Base-by-base conservation (phyloP, 64 coral and sea anemone genomes). In the Exaiptasia diaphana region DNA sequence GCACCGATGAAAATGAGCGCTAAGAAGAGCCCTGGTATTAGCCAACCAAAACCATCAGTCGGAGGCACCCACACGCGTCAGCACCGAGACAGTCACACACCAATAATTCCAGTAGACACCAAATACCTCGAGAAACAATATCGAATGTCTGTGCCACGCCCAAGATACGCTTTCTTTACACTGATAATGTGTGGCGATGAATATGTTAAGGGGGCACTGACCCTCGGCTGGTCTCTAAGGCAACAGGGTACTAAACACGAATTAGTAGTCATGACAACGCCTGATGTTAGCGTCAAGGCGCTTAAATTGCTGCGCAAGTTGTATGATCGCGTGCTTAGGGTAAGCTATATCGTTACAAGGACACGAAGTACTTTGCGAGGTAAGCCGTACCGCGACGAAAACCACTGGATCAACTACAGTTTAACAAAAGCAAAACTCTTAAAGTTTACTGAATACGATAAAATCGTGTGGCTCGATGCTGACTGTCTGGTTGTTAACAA, bases 141-240 rank as follows among this genome's bases (percentile, higher is more conserved):
- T 67, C 71, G 81, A 21, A 85, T 79, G 53, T 79, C 26, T 63
- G 82, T 93, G 5, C 78, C 71, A 1, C 35, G 79, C 13, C 90
- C 90, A 11, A 77, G 90, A 18, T 93, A 88, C 41, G 90, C 84
- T 32, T 93, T 69, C 36, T 35, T 93, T 25, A 93, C 90, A 1
- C 79, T 93, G 3, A 78, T 93, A 5, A 93, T 93, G 91, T 89
- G 91, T 43, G 79, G 91, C 7, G 78, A 93, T 49, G 85, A 79
- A 29, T 93, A 93, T 58, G 52, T 49, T 64, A 67, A 83, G 44
- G 85, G 85, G 3, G 91, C 91, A 17, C 68, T 60, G 18, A 73
- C 71, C 17, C 85, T 93, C 7, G 91, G 69, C 18, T 93, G 91
- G 91, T 93, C 91, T 14, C 79, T 93, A 50, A 78, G 91, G 23